Evolutionary conservation across 2,113 vertebrate species (phyloP), one percentile per base, ranked within the genome.

Genomic region (Cynopterus brachyotis): DNA sequence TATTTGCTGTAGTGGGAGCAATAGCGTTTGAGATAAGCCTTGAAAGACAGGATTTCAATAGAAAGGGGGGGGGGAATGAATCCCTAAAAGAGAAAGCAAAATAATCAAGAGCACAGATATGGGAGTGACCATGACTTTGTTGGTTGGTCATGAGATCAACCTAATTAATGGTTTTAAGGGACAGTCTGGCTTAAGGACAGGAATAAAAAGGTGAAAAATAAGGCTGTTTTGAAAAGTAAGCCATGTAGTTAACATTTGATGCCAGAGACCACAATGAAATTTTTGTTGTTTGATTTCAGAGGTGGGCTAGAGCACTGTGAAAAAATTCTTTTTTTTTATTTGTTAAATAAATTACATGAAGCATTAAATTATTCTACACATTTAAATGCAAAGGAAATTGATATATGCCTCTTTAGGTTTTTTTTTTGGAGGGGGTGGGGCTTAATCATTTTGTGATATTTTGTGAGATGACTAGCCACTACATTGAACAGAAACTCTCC

Each of bases 301-400:
- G 40, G 11, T 89, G 26, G 59, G 16, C 12, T 75, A 75, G 37
- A 16, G 30, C 28, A 81, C 42, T 62, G n/a, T 62, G 32, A 75
- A 62, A 90, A 82, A 95, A 88, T 62, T 82, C 59, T 94, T 89
- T 96, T 79, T 75, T 95, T 82, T 89, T 96, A 84, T 75, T 95
- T 82, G 10, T 64, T 40, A 91, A 94, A 30, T 57, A 85, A 78
- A 60, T 64, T 55, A 75, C 37, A 73, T 37, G 60, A 88, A 79
- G 9, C 59, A 45, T 55, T 35, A 83, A 42, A 42, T 81, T 85
- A 57, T 93, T 70, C 37, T 90, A 59, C 1, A 95, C 5, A 92
- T 60, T 60, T 78, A 82, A 70, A 69, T 87, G 57, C 67, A 90
- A 89, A 64, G 10, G 5, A 92, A 92, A 17, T 75, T 73, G 40